Evolutionary conservation across 2,888 invertebrate species (phyloP).

Genomic region (Dryobota labecula): DNA sequence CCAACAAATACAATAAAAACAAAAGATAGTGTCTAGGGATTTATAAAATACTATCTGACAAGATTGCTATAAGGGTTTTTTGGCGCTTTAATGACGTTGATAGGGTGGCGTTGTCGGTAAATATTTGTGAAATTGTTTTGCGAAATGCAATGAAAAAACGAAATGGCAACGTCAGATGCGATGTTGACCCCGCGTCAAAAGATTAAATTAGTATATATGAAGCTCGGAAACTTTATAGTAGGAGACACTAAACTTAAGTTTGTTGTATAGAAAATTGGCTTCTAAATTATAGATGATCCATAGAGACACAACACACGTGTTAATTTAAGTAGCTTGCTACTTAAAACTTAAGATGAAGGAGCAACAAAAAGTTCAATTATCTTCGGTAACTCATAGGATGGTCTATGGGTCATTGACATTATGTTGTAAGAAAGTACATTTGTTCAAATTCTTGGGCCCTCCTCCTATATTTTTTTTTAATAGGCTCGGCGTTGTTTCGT

Average conservation of each 20-base stretch:
- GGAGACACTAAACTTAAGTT: neutral
- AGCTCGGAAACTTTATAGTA: neutral
- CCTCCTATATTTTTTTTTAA: slow-evolving; percentile 27
- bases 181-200: neutral
- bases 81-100: neutral
- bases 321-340: slow-evolving; percentile 39
- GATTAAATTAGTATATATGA: neutral
- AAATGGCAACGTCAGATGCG: no score
- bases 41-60: neutral
- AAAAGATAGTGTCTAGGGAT: no score
- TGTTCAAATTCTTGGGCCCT: slow-evolving; percentile 26
- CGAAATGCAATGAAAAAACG: neutral
- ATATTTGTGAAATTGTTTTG: neutral
- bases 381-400: slow-evolving; percentile 53
- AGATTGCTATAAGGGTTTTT: neutral
- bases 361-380: slow-evolving; percentile 58
- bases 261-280: neutral
- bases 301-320: slow-evolving; percentile 20
- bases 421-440: slow-evolving; percentile 47
- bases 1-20: no score
- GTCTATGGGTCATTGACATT: slow-evolving; percentile 50
- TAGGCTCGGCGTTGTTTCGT: slow-evolving; percentile 11
- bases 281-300: slow-evolving; percentile 22
- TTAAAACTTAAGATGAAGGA: slow-evolving; percentile 32
- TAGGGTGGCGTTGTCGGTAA: neutral